Percentiles rank a stretch among this genome's conserved stretches.
Evolutionary conservation across 2,113 vertebrate genomes (phyloP).

Genomic region (Carassius gibelio): DNA sequence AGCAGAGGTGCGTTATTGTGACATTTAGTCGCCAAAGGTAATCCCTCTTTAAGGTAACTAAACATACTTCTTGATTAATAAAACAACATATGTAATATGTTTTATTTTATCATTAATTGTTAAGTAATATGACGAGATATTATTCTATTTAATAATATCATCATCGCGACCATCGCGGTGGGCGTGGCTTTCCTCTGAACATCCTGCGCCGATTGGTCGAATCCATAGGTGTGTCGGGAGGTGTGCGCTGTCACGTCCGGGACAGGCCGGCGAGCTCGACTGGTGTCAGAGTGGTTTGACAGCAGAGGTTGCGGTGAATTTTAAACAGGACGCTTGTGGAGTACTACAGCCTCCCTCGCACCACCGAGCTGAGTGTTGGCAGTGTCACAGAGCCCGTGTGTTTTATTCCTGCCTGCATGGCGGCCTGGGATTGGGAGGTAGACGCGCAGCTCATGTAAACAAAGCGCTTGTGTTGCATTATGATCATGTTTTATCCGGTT

Average conservation of each 20-base stretch:
- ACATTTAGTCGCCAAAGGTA: not conserved
- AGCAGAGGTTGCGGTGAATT: slow-evolving; percentile 26
- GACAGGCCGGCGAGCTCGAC: no score
- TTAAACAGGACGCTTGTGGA: slow-evolving; percentile 31
- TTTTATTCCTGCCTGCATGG: slow-evolving; percentile 9
- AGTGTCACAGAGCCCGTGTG: slow-evolving; percentile 21
- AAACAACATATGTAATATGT: not conserved
- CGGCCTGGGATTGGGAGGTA: slow-evolving; percentile 39
- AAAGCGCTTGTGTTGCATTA: slow-evolving; percentile 24
- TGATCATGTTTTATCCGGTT: slow-evolving; percentile 15
- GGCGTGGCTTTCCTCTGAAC: not conserved
- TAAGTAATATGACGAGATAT: no score
- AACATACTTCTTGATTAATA: not conserved
- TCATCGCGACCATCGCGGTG: not conserved
- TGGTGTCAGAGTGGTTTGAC: slow-evolving; percentile 38
- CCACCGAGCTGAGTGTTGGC: not conserved
- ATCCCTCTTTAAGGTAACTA: not conserved
- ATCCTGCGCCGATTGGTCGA: slow-evolving; percentile 63
- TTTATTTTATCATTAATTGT: no score
- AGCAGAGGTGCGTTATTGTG: not conserved
- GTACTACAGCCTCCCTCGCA: slow-evolving; percentile 20
- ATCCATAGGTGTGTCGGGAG: slow-evolving; percentile 72
- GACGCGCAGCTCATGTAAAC: slow-evolving; percentile 30
- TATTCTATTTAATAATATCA: no score
- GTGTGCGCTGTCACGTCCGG: slow-evolving; percentile 65